These are phyloP conservation scores for Ptychochromis oligacanthus DNA, from an alignment of 2,113 vertebrate species.

Conservation along the genomic window DNA sequence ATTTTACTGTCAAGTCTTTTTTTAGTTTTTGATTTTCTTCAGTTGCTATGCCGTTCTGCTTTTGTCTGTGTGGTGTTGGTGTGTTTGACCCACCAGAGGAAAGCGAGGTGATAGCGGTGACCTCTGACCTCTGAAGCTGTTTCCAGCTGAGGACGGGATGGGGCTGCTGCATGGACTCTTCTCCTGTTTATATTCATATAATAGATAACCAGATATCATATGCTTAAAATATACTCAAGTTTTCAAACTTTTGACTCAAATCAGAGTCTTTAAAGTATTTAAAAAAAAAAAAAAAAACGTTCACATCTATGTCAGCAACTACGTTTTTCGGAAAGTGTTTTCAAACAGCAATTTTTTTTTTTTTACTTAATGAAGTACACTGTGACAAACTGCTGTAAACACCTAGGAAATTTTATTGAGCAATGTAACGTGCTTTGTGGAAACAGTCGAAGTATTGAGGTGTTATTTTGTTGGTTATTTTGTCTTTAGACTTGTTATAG, in stretches of 20 bases:
- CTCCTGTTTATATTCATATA: conserved; percentile 72
- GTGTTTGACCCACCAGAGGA: conserved; percentile 81
- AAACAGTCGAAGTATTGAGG: too few relatives aligned
- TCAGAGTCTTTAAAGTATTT: neutral
- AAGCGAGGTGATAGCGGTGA: conserved; percentile 79
- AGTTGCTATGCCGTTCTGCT: fast-evolving
- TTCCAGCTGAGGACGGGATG: conserved; percentile 83
- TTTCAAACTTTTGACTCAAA: neutral
- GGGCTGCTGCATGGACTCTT: conserved; percentile 86
- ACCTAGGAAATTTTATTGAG: too few relatives aligned
- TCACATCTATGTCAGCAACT: too few relatives aligned
- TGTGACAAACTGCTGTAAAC: too few relatives aligned
- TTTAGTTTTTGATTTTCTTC: too few relatives aligned
- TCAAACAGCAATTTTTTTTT: too few relatives aligned
- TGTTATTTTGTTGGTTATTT: too few relatives aligned
- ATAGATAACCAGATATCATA: neutral
- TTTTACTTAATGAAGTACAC: too few relatives aligned
- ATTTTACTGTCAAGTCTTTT: neutral
- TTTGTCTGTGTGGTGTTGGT: neutral
- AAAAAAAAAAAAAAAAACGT: fast-evolving
- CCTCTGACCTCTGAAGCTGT: conserved; percentile 81
- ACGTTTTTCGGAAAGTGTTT: too few relatives aligned
- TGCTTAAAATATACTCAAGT: neutral
- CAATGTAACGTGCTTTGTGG: too few relatives aligned
- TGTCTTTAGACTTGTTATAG: too few relatives aligned